Base-by-base conservation (phyloP, 2,113 vertebrate genomes). In the Porphyrio hochstetteri region DNA sequence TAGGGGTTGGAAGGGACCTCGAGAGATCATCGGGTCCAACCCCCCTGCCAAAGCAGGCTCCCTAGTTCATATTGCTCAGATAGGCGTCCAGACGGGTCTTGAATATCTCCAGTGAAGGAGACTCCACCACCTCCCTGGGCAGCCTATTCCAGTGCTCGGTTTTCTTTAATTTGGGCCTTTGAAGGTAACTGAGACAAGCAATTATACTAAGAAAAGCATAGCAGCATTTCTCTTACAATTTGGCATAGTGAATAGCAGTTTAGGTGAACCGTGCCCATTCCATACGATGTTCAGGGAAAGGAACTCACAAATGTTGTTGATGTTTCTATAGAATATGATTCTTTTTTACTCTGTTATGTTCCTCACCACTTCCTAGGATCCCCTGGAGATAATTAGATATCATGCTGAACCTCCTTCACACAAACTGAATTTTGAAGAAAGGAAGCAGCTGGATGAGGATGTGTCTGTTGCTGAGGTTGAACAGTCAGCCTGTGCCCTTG, bases 361-460 rank as follows among this genome's bases (percentile, higher is more conserved):
- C 93, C 92, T 96, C 82, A 69, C 64, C 35, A 16, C 48, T 92
- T 90, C 69, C 64, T 96, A 90, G 86, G 92, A 94, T 86, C 53
- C 35, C 65, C 40, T 82, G 92, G 95, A 96, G 82, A 78, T 95
- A 94, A 93, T 96, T 94, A 96, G 80, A 29, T 96, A 91, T 33
- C 76, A 78, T 78, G 85, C 92, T 83, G 92, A 80, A 95, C 96
- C 63, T 92, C 80, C 86, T 92, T 81, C 76, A 69, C 65, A 88
- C 85, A 94, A 93, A 88, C 56, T 93, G 93, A 95, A 75, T 92
- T 94, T 74, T 86, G 95, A 95, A 96, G 94, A 92, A 92, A 88
- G 93, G 38, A 94, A 90, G 63, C 92, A 93, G 88, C 90, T 91
- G 90, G 75, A 64, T 93, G 94, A 88, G 93, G 85, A 85, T 93